A percentile compares a stretch with the other conserved stretches of the same genome.
phyloP scores from a whole-genome alignment of 2,797 vertebrate genomes.

The Microctenopoma steveboyesi region DNA sequence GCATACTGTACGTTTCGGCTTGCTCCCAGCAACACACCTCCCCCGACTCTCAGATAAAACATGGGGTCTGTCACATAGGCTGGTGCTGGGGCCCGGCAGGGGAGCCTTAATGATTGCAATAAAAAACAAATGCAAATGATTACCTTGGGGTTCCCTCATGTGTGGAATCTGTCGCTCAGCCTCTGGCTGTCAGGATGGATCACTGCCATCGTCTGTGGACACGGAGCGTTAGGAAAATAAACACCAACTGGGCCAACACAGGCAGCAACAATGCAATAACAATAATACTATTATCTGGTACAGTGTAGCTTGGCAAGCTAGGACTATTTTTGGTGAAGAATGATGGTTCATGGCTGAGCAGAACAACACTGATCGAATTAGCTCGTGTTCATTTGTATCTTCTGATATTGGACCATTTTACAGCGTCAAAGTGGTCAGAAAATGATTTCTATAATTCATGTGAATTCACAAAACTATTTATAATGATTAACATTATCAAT shows the following conservation, averaged over 20 bases:
- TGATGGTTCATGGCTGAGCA: conserved; percentile 43
- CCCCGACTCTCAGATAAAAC: conserved; percentile 80
- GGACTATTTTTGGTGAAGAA: conserved; percentile 57
- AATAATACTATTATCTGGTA: conserved; percentile 73
- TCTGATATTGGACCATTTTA: conserved; percentile 35
- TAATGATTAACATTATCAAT: not conserved
- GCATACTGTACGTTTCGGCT: conserved; percentile 66
- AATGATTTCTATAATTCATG: conserved; percentile 14
- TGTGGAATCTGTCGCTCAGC: conserved; percentile 79
- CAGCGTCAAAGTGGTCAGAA: conserved; percentile 2
- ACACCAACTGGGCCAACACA: conserved; percentile 70
- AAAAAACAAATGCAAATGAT: conserved; percentile 85
- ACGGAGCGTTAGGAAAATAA: conserved; percentile 75
- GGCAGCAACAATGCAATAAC: conserved; percentile 76
- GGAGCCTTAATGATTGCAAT: conserved; percentile 81
- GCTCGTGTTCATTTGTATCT: conserved; percentile 20
- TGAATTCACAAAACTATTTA: not conserved
- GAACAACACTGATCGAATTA: conserved; percentile 40
- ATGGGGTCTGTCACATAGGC: conserved; percentile 78
- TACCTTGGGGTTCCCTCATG: conserved; percentile 81
- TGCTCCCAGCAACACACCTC: conserved; percentile 75
- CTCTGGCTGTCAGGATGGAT: conserved; percentile 80
- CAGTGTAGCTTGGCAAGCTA: conserved; percentile 39
- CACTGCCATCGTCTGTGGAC: conserved; percentile 75
- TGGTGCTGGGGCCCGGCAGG: conserved; percentile 71